Conservation (phyloP, 1,140 invertebrate species). For the Trachymyrmex septentrionalis region DNA sequence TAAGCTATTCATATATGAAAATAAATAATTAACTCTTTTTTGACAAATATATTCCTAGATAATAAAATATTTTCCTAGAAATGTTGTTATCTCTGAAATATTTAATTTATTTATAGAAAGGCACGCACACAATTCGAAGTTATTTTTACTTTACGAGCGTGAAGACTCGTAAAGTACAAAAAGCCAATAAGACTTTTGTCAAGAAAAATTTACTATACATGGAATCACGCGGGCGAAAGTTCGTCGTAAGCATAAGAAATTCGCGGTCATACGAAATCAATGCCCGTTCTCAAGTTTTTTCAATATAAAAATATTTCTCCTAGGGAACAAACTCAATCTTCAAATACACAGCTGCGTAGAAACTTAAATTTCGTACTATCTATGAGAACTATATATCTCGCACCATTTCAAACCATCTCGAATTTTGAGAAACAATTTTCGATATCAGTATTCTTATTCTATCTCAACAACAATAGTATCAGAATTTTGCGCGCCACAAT, state of each 20-base stretch:
- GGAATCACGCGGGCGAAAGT: slow-evolving; percentile 1
- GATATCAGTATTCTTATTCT: not conserved
- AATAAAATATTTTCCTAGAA: not conserved
- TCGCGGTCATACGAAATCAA: slow-evolving; percentile 41
- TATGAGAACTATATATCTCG: too few relatives aligned
- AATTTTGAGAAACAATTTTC: not conserved
- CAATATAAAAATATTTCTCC: slow-evolving; percentile 21
- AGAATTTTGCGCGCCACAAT: not conserved
- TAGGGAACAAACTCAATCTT: not conserved
- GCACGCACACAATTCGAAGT: slow-evolving; percentile 9
- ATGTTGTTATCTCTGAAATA: not conserved
- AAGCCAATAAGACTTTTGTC: slow-evolving; percentile 51
- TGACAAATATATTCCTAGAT: not conserved
- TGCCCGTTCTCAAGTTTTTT: slow-evolving; percentile 11
- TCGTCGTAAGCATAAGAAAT: slow-evolving; percentile 14
- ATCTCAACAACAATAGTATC: not conserved
- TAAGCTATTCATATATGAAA: not conserved
- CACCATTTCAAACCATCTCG: not conserved
- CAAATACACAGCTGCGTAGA: not conserved
- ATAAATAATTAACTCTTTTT: not conserved
- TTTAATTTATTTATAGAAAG: slow-evolving; percentile 21
- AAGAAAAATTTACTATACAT: not conserved
- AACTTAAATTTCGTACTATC: slow-evolving; percentile 8
- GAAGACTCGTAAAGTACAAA: slow-evolving; percentile 9
- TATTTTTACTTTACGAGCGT: slow-evolving; percentile 6